phyloP scores from a whole-genome alignment of 2,113 vertebrate species.

The Amblyornis subalaris region DNA sequence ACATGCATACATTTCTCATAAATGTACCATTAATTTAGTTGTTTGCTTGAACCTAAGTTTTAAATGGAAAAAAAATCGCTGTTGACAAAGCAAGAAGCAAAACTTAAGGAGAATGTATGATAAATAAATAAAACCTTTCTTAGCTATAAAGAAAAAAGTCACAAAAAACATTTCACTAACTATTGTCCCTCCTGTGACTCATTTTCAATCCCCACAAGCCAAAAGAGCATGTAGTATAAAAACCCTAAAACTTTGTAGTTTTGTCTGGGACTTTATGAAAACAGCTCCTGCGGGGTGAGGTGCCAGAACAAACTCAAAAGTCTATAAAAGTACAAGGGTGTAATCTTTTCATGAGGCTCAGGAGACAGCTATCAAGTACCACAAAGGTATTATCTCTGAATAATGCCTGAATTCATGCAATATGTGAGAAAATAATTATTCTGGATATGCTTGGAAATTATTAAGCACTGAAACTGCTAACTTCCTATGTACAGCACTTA shows the following conservation, averaged over 20 bases:
- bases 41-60: background rate
- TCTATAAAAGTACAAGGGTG: background rate
- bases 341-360: background rate
- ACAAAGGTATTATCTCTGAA: background rate
- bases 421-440: background rate
- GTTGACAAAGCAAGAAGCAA: background rate
- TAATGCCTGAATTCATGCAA: background rate
- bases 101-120: background rate
- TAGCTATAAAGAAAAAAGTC: background rate
- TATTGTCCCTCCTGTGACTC: background rate
- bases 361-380: background rate
- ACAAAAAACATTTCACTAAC: background rate
- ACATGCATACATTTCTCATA: background rate
- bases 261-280: background rate
- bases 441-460: background rate
- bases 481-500: background rate
- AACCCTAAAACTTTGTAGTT: background rate
- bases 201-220: background rate
- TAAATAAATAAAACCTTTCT: background rate
- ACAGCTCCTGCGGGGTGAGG: background rate
- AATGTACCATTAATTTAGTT: background rate
- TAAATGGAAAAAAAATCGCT: background rate
- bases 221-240: background rate
- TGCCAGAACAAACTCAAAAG: background rate
- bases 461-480: background rate